These are phyloP conservation scores for Gobionotothen gibberifrons DNA, from an alignment of 2,797 vertebrate genomes.

Conservation along the genomic window DNA sequence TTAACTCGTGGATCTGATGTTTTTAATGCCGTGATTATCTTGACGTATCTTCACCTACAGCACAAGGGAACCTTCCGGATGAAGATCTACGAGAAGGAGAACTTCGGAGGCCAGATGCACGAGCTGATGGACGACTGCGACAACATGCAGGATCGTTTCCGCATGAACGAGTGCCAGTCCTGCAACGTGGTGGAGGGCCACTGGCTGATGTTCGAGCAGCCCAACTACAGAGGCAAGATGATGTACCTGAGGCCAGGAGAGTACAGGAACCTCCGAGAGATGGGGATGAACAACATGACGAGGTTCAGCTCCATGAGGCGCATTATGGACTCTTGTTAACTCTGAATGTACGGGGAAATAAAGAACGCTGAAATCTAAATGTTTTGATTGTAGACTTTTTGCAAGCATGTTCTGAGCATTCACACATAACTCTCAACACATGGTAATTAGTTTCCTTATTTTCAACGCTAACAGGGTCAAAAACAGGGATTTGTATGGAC, in stretches of 20 bases:
- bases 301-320: slow-evolving; percentile 72
- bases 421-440: no score
- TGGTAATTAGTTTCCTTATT: not conserved
- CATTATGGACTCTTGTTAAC: slow-evolving; percentile 68
- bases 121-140: slow-evolving; percentile 76
- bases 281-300: slow-evolving; percentile 50
- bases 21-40: not conserved
- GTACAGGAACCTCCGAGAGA: slow-evolving; percentile 70
- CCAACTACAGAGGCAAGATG: slow-evolving; percentile 70
- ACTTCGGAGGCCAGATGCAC: slow-evolving; percentile 75
- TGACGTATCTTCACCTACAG: slow-evolving; percentile 21
- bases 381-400: not conserved
- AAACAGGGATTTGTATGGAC: not conserved
- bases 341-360: slow-evolving; percentile 50
- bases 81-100: slow-evolving; percentile 75
- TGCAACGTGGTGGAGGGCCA: slow-evolving; percentile 77
- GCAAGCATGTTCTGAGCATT: no score
- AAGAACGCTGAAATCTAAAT: slow-evolving; percentile 39
- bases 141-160: slow-evolving; percentile 64
- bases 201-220: slow-evolving; percentile 78
- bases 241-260: slow-evolving; percentile 74
- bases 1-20: not conserved
- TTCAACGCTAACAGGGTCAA: not conserved
- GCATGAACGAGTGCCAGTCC: slow-evolving; percentile 75
- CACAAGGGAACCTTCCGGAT: slow-evolving; percentile 73